phyloP scores from a whole-genome alignment of 2,797 vertebrate species.

The Dromococcyx pavoninus region DNA sequence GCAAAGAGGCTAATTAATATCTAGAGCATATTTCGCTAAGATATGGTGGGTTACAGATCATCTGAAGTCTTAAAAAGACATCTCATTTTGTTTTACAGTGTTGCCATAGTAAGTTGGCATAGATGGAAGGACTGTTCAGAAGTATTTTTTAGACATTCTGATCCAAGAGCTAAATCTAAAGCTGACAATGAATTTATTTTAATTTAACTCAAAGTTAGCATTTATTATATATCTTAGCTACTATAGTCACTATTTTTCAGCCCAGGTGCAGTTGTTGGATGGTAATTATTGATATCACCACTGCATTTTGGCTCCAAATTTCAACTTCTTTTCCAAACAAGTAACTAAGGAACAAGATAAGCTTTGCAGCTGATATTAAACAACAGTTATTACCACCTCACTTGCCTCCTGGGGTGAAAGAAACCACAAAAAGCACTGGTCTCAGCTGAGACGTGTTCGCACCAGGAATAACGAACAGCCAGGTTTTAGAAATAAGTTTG shows the following conservation, averaged over 20 bases:
- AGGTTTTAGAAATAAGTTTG: background rate
- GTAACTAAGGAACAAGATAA: background rate
- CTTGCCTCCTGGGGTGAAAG: background rate
- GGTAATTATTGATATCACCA: background rate
- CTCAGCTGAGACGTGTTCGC: background rate
- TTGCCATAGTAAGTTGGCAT: background rate
- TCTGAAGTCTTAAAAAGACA: background rate
- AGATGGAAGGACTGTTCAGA: background rate
- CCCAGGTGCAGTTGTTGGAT: background rate
- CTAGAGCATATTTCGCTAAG: background rate
- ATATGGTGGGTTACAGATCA: background rate
- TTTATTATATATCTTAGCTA: background rate
- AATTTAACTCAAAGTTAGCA: background rate
- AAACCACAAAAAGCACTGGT: background rate
- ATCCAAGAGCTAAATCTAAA: background rate
- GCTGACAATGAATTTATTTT: background rate
- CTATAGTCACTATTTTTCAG: background rate
- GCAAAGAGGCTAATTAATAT: background rate
- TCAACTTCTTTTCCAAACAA: background rate
- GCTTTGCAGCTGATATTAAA: background rate
- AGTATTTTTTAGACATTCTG: background rate
- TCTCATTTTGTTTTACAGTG: background rate
- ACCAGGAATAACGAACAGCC: background rate
- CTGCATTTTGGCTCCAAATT: background rate
- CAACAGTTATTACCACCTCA: background rate